phyloP scores from a whole-genome alignment of 2,797 vertebrate species.

The Euphonia xanthogaster region DNA sequence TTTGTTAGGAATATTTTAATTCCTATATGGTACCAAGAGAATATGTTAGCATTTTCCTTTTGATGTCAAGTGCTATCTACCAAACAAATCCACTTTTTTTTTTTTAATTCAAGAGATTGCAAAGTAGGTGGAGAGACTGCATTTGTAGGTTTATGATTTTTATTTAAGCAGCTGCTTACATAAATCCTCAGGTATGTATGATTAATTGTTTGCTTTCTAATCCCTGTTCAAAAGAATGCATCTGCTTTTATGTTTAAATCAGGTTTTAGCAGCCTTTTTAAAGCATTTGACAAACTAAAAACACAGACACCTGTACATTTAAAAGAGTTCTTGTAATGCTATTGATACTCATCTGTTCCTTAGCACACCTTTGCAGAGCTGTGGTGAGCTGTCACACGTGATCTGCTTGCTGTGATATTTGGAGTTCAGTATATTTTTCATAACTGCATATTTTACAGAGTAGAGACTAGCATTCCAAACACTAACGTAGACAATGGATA shows the following conservation, averaged over 20 bases:
- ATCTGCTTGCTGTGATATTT: not conserved
- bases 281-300: conserved; percentile 39
- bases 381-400: not conserved
- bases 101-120: not conserved
- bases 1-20: not conserved
- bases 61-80: conserved; percentile 30
- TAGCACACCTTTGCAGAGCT: not conserved
- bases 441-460: not conserved
- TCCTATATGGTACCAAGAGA: not conserved
- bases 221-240: not conserved
- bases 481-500: not conserved
- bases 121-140: not conserved
- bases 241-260: conserved; percentile 26
- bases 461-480: not conserved
- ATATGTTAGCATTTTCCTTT: conserved; percentile 20
- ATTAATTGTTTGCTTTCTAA: conserved; percentile 61
- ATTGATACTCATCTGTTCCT: not conserved
- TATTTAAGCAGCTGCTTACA: conserved; percentile 43
- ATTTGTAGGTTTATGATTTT: conserved; percentile 18
- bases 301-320: not conserved
- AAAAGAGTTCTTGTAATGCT: not conserved
- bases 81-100: not conserved
- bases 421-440: not conserved
- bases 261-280: conserved; percentile 20
- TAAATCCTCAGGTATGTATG: conserved; percentile 46